Percentiles rank a stretch among this genome's conserved stretches.
These are phyloP conservation scores for Pararge aegeria DNA, from an alignment of 1,140 invertebrate genomes.

Conservation along the genomic window DNA sequence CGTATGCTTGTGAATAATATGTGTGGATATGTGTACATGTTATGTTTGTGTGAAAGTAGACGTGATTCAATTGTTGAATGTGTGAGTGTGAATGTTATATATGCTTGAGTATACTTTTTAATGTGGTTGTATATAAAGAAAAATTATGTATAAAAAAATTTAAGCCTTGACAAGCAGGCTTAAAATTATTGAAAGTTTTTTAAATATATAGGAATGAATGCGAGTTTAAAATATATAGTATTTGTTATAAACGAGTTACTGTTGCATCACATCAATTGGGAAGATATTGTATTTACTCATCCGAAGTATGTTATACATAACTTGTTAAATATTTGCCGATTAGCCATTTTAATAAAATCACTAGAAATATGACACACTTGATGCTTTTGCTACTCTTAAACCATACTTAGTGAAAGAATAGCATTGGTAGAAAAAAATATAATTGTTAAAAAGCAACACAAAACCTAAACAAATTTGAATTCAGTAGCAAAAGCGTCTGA, in stretches of 20 bases:
- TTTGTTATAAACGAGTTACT: not conserved
- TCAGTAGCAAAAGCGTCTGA: conserved; percentile 12
- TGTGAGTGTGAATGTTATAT: not conserved
- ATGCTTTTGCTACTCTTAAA: conserved; percentile 24
- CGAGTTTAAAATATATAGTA: not conserved
- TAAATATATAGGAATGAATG: not conserved
- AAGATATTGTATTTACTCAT: conserved; percentile 13
- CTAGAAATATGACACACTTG: conserved; percentile 22
- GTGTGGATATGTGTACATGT: not conserved
- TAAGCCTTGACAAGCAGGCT: not conserved
- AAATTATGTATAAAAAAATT: no score
- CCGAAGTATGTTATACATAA: conserved; percentile 9
- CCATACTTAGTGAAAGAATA: not conserved
- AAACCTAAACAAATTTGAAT: not conserved
- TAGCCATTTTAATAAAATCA: conserved; percentile 21
- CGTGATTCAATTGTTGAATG: not conserved
- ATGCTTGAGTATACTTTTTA: no score
- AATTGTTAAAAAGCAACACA: not conserved
- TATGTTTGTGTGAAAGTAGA: not conserved
- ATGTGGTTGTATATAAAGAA: not conserved
- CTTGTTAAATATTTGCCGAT: conserved; percentile 25
- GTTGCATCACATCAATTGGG: conserved; percentile 25
- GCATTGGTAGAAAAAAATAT: not conserved
- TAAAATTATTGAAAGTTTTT: not conserved
- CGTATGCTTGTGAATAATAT: not conserved